phyloP scores from a whole-genome alignment of 2,113 vertebrate species.

The Triplophysa dalaica region DNA sequence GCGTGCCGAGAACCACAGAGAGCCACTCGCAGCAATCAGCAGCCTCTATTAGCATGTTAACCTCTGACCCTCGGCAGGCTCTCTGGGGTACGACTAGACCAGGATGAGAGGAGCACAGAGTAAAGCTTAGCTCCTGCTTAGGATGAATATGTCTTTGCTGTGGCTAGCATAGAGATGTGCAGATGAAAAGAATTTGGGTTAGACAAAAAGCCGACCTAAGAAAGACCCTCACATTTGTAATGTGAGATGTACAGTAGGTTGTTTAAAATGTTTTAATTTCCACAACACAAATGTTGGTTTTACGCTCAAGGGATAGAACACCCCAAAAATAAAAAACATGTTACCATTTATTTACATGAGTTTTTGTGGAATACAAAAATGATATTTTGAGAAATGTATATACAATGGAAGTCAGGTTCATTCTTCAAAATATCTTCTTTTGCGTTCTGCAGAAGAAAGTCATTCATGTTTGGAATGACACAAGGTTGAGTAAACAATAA shows the following conservation, averaged over 20 bases:
- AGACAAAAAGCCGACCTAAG: conserved; percentile 32
- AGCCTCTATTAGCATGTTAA: conserved; percentile 75
- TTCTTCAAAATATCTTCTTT: too few species aligned
- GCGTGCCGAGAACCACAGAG: conserved; percentile 58
- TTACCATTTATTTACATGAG: too few species aligned
- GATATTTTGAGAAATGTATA: too few species aligned
- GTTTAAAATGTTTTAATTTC: background rate
- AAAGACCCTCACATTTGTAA: background rate
- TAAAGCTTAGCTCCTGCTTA: background rate
- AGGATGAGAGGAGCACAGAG: conserved; percentile 28
- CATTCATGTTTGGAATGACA: too few species aligned
- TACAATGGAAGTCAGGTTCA: too few species aligned
- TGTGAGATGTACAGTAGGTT: too few species aligned
- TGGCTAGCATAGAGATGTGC: conserved; percentile 51
- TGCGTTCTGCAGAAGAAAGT: too few species aligned
- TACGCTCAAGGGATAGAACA: too few species aligned
- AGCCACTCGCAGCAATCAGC: conserved; percentile 73
- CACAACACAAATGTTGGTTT: too few species aligned
- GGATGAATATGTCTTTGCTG: conserved; percentile 7
- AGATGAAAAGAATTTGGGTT: conserved; percentile 40
- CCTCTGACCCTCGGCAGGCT: conserved; percentile 65
- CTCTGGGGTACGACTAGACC: conserved; percentile 54
- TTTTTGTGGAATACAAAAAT: too few species aligned
- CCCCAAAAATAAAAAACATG: too few species aligned
- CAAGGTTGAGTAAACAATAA: too few species aligned